These are phyloP conservation scores for Morinoia aosen DNA, from an alignment of 2,888 invertebrate genomes.

Conservation along the genomic window DNA sequence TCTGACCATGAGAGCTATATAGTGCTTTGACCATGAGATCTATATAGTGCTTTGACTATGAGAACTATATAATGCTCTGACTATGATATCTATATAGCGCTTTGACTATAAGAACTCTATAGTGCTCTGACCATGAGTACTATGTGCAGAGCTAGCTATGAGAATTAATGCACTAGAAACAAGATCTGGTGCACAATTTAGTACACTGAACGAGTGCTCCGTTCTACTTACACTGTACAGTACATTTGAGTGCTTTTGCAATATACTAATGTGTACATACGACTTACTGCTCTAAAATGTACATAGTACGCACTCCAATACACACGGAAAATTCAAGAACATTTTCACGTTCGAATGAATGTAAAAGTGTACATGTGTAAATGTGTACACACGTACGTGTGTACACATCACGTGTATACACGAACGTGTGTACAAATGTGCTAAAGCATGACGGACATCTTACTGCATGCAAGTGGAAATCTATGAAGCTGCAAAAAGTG, in stretches of 20 bases:
- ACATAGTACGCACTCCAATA: not conserved
- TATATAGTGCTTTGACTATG: too few species aligned
- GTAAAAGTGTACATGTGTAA: not conserved
- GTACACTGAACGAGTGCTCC: not conserved
- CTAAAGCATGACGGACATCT: not conserved
- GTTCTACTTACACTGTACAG: not conserved
- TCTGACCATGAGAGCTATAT: too few species aligned
- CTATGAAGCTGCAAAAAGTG: not conserved
- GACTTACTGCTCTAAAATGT: not conserved
- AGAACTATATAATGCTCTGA: too few species aligned
- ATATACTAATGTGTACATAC: not conserved
- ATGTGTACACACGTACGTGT: not conserved
- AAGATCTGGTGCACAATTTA: not conserved
- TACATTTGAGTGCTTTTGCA: conserved; percentile 21
- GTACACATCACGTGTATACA: not conserved
- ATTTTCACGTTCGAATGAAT: not conserved
- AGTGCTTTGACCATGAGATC: too few species aligned
- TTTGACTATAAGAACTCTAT: too few species aligned
- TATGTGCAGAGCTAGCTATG: not conserved
- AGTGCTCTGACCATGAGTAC: too few species aligned
- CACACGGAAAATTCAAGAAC: not conserved
- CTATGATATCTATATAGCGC: too few species aligned
- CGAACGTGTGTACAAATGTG: not conserved
- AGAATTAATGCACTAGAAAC: not conserved
- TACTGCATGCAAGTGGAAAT: not conserved